Conservation (phyloP, 1,140 invertebrate species). For the Ditylenchus dipsaci region DNA sequence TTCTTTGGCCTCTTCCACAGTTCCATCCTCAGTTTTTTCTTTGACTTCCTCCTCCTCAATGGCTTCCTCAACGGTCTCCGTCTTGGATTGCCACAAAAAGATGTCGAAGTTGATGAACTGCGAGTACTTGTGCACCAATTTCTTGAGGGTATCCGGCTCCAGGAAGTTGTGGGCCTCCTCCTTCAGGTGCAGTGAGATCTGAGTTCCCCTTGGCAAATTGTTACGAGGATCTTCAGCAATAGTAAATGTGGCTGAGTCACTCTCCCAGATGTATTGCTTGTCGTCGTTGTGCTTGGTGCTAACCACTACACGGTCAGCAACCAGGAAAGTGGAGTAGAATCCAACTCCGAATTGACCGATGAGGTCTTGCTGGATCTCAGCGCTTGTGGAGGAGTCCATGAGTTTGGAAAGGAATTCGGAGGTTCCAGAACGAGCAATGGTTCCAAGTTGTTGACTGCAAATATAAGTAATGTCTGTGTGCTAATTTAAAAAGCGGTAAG, state of each 20-base stretch:
- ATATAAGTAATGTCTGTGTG: no score
- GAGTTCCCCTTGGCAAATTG: conserved; percentile 80
- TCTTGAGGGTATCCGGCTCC: conserved; percentile 81
- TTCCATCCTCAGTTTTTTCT: conserved; percentile 62
- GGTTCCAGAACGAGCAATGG: conserved; percentile 97
- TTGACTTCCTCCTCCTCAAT: conserved; percentile 65
- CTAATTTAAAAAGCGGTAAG: no score
- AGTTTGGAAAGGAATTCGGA: conserved; percentile 93
- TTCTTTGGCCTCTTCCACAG: conserved; percentile 67
- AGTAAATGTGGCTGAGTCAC: conserved; percentile 79
- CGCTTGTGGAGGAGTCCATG: conserved; percentile 67
- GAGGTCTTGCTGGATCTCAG: conserved; percentile 68
- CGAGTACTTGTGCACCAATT: conserved; percentile 91
- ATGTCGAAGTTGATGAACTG: conserved; percentile 99
- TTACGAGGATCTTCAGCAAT: conserved; percentile 86
- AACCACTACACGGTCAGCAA: conserved; percentile 80
- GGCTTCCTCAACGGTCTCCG: conserved; percentile 78
- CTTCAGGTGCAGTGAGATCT: conserved; percentile 80
- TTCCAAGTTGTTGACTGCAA: conserved; percentile 76
- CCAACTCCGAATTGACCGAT: conserved; percentile 88
- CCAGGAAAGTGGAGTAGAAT: conserved; percentile 93
- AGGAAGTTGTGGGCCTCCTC: conserved; percentile 93
- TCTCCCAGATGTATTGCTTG: conserved; percentile 95
- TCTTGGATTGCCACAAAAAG: conserved; percentile 88
- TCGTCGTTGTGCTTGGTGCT: conserved; percentile 89